These are phyloP conservation scores for Zaprionus bogoriensis DNA, from an alignment of 2,888 invertebrate genomes.

Conservation along the genomic window DNA sequence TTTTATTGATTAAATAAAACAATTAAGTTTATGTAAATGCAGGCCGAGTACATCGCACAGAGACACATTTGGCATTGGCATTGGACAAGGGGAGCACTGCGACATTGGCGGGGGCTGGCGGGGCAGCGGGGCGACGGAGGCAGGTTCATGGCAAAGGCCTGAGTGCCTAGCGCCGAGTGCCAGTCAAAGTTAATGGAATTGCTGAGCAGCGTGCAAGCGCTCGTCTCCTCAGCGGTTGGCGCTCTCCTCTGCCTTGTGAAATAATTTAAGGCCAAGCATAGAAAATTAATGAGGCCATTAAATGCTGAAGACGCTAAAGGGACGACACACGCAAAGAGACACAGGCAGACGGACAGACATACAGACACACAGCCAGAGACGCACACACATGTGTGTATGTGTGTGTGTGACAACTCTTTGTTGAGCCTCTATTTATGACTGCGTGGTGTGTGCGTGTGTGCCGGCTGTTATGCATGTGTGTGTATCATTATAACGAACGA, in stretches of 20 bases:
- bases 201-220: conserved; percentile 56
- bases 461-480: conserved; percentile 38
- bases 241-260: conserved; percentile 45
- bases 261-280: conserved; percentile 77
- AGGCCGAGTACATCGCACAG: background rate
- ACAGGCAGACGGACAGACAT: background rate
- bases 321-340: conserved; percentile 48
- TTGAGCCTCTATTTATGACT: conserved; percentile 61
- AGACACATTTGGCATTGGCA: conserved; percentile 38
- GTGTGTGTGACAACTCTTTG: conserved; percentile 64
- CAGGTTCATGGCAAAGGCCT: background rate
- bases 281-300: conserved; percentile 79
- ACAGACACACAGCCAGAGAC: background rate
- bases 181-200: conserved; percentile 73
- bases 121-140: background rate
- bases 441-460: conserved; percentile 38
- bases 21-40: conserved; percentile 78
- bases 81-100: conserved; percentile 21
- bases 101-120: background rate
- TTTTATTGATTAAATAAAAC: conserved; percentile 80
- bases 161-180: conserved; percentile 24
- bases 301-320: conserved; percentile 74
- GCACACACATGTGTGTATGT: conserved; percentile 14
- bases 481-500: conserved; percentile 44
- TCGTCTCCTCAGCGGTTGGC: conserved; percentile 1